Evolutionary conservation across 2,113 vertebrate genomes (phyloP), one percentile per base, ranked within the genome.

Genomic region (Ophiodon elongatus): DNA sequence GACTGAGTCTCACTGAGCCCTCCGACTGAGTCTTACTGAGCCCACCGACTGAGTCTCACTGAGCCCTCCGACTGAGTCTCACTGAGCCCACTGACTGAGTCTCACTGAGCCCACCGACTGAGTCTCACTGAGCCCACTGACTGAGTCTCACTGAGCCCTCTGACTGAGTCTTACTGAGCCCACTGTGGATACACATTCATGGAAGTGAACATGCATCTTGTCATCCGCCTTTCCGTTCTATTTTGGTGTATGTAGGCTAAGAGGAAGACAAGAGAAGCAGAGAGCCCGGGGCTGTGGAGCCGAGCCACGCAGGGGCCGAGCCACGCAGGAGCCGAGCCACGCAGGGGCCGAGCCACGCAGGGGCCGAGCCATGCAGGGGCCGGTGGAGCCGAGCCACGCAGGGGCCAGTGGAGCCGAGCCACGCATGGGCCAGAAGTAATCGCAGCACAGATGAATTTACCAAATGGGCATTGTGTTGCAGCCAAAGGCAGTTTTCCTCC

Each of bases 361-460:
- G n/a, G n/a, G n/a, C n/a, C n/a, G n/a, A n/a, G n/a, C n/a, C n/a
- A n/a, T n/a, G n/a, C n/a, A n/a, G n/a, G 6, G 14, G 80, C 76
- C 3, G 50, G 71, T 60, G 56, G 75, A 85, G 74, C 68, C 35
- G 15, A 82, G 78, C 72, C 79, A 56, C 19, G 9, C 43, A n/a
- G 59, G 6, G 14, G 80, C 76, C 3, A 57, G 71, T 60, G 56
- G 75, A 85, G 74, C 68, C 35, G 15, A 82, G 78, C 72, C 79
- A 56, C 19, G 79, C 83, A 37, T 35, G 47, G 82, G 77, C 67
- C 66, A 73, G 31, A 67, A 79, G 86, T 82, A 76, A 85, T 76
- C 64, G 76, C 66, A 65, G 77, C 78, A 66, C 78, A 80, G 84
- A 84, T 77, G 37, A 87, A 76, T 84, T 62, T 80, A 68, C 81